Base-by-base conservation (phyloP, 2,797 vertebrate species). In the Dallia pectoralis region DNA sequence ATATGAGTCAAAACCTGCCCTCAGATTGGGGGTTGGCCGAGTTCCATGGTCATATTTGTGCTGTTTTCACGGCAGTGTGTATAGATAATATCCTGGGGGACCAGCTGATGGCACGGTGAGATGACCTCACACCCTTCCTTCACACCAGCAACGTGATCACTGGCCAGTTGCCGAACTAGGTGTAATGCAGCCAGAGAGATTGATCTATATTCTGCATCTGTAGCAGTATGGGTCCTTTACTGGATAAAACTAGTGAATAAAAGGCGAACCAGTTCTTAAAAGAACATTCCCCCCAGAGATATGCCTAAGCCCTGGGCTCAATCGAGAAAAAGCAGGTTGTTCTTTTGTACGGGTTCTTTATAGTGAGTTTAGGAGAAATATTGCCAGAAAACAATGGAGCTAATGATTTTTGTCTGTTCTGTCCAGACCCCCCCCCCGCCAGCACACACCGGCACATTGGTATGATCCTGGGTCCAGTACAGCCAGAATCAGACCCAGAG, bases 341-440 rank as follows among this genome's bases (percentile, higher is more conserved):
- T 30, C 44, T 33, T 76, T 63, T 53, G 11, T 49, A 74, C 78
- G 3, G 18, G 76, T 77, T 73, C 69, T 70, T 80, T 67, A 71
- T 79, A 80, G 80, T 70, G 61, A 68, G 77, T 81, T 84, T 80
- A 19, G 77, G 86, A 87, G 83, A 68, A 63, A 71, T 69, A 15
- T 49, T 83, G 81, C 25, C 68, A 81, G 79, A 82, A 48, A 80
- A 77, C 77, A 82, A 53, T 81, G 2, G 82, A 77, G 81, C 83
- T 82, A 89, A 92, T 88, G 87, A 78, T 84, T 88, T 83, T 89
- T 78, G 77, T 84, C 85, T 91, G 90, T 80, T 90, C 84, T 79
- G 29, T 83, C 85, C 86, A 77, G 79, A 77, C 77, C 9, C 33
- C 77, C 72, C 75, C 65, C 80, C 61, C n/a, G n/a, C n/a, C 77